These are phyloP conservation scores for Porites rus DNA, from an alignment of 92 coral and sea anemone genomes.

Conservation along the genomic window DNA sequence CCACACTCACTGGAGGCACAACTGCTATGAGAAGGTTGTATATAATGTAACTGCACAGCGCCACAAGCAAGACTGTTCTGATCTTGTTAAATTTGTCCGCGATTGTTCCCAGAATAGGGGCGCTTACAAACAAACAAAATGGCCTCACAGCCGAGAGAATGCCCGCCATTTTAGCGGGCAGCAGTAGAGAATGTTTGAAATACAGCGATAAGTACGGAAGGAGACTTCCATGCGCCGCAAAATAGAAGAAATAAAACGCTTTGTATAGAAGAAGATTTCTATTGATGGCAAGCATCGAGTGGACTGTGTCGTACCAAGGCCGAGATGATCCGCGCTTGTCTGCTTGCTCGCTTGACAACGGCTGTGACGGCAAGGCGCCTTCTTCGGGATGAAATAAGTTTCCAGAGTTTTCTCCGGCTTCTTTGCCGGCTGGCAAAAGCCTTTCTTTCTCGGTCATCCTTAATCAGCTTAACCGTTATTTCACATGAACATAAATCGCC, in stretches of 20 bases:
- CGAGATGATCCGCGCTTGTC: slow-evolving; percentile 1
- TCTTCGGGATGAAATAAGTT: slow-evolving; percentile 78
- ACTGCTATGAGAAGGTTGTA: slow-evolving; percentile 78
- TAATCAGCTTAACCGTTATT: background rate
- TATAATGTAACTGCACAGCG: slow-evolving; percentile 79
- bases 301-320: slow-evolving; percentile 58
- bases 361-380: slow-evolving; percentile 4
- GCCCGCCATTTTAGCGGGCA: slow-evolving; percentile 92
- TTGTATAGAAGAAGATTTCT: slow-evolving; percentile 75
- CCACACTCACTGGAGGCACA: slow-evolving; percentile 86
- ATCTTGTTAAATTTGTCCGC: slow-evolving; percentile 95
- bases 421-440: slow-evolving; percentile 2
- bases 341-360: slow-evolving; percentile 43
- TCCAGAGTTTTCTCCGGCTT: slow-evolving; percentile 23
- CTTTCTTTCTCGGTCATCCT: slow-evolving; percentile 20
- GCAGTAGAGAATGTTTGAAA: slow-evolving; percentile 88
- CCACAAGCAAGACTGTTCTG: slow-evolving; percentile 72
- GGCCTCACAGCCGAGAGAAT: slow-evolving; percentile 86
- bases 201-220: slow-evolving; percentile 89
- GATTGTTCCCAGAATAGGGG: slow-evolving; percentile 90
- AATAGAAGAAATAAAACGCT: slow-evolving; percentile 89
- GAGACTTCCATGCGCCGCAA: slow-evolving; percentile 90
- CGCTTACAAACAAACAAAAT: slow-evolving; percentile 80
- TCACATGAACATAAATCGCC: background rate
- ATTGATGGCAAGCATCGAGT: slow-evolving; percentile 56